phyloP scores from a whole-genome alignment of 2,888 invertebrate genomes.

The Lottia gigantea region DNA sequence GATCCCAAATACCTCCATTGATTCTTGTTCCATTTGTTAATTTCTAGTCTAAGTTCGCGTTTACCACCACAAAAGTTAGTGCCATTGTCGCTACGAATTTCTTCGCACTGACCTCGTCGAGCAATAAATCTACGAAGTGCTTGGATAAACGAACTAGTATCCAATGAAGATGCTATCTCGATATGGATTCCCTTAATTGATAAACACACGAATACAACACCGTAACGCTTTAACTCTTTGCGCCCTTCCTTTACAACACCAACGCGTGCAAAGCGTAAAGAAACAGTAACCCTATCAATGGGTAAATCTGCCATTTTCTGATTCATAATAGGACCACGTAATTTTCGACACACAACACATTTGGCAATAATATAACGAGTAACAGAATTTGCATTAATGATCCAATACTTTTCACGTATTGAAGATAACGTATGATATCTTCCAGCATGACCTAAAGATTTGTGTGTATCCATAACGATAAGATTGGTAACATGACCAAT shows the following conservation, averaged over 20 bases:
- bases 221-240: constrained; percentile 26
- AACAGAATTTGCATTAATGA: neutral
- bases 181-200: constrained; percentile 25
- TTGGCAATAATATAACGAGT: neutral
- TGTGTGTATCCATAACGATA: constrained; percentile 13
- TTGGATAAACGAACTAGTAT: constrained; percentile 26
- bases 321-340: neutral
- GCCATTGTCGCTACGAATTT: constrained; percentile 26
- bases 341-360: constrained; percentile 7
- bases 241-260: constrained; percentile 25
- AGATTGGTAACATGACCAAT: constrained; percentile 1
- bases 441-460: constrained; percentile 3
- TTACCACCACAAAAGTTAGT: constrained; percentile 30
- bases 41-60: constrained; percentile 24
- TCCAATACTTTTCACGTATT: constrained; percentile 20
- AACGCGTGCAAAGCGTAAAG: constrained; percentile 19
- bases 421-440: neutral
- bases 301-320: constrained; percentile 14
- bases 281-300: neutral
- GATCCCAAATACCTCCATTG: constrained; percentile 35
- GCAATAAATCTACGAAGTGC: constrained; percentile 26
- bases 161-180: constrained; percentile 23
- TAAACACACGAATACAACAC: constrained; percentile 31
- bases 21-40: constrained; percentile 24
- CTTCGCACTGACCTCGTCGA: constrained; percentile 17